Percentiles rank a stretch among this genome's conserved stretches.
phyloP scores from a whole-genome alignment of 2,888 invertebrate genomes.

The Hirtodrosophila duncani region DNA sequence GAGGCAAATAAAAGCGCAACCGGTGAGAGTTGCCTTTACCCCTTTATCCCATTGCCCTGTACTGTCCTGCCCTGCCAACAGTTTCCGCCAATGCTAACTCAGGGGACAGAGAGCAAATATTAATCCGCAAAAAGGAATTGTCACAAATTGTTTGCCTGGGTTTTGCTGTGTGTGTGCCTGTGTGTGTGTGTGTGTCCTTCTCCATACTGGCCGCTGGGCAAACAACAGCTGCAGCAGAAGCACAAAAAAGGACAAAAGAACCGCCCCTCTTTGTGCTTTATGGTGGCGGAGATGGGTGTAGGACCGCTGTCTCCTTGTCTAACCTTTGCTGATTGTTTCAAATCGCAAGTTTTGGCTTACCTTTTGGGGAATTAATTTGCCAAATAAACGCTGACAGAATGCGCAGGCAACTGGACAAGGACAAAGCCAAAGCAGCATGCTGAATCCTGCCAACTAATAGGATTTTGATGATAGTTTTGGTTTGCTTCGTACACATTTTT shows the following conservation, averaged over 20 bases:
- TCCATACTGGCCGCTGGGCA: constrained; percentile 47
- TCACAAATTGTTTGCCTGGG: constrained; percentile 62
- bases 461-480: constrained; percentile 75
- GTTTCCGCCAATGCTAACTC: constrained; percentile 6
- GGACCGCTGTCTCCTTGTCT: constrained; percentile 18
- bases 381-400: constrained; percentile 69
- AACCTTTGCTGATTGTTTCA: constrained; percentile 66
- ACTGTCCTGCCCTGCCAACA: too few species aligned
- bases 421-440: constrained; percentile 42
- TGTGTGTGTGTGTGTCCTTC: constrained; percentile 12
- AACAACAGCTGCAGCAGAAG: constrained; percentile 60
- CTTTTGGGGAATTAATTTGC: constrained; percentile 73
- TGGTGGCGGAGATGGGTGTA: background rate
- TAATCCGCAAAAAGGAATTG: constrained; percentile 73
- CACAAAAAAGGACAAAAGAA: constrained; percentile 53
- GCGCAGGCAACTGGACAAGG: constrained; percentile 65
- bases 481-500: constrained; percentile 31
- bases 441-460: constrained; percentile 65
- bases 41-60: too few species aligned
- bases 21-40: constrained; percentile 43
- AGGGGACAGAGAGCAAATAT: constrained; percentile 62
- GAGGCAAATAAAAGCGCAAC: constrained; percentile 64
- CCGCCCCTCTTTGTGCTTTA: constrained; percentile 19
- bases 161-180: constrained; percentile 28
- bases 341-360: constrained; percentile 73